Evolutionary conservation across 2,797 vertebrate genomes (phyloP).

Genomic region (Danionella dracula): DNA sequence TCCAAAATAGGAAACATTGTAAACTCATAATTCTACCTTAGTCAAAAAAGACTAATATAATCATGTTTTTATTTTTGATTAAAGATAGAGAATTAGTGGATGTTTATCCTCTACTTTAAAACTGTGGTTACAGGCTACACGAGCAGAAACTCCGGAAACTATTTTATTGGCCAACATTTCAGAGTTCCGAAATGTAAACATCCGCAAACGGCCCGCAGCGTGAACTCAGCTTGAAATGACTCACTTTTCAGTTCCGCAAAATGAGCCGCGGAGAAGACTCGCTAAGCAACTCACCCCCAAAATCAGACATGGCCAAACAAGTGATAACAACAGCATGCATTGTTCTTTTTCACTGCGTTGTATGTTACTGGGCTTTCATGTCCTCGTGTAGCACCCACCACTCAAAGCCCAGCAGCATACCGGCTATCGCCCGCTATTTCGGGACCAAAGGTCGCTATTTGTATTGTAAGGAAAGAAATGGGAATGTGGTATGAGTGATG

Average conservation of each 20-base stretch:
- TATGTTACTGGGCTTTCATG: slow-evolving; percentile 5
- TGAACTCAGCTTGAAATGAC: not conserved
- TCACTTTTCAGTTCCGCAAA: slow-evolving; percentile 1
- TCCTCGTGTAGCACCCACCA: not conserved
- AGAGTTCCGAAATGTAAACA: not conserved
- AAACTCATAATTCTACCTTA: no score
- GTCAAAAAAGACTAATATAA: no score
- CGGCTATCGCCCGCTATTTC: slow-evolving; percentile 73
- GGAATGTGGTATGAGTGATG: no score
- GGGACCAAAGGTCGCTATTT: slow-evolving; percentile 85
- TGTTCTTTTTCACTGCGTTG: slow-evolving; percentile 1
- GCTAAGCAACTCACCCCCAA: not conserved
- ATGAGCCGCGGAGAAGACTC: not conserved
- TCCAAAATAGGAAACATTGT: no score
- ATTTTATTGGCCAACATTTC: slow-evolving; percentile 13
- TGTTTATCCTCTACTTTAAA: no score
- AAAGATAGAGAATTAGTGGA: no score
- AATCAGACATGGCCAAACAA: slow-evolving; percentile 14
- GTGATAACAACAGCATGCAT: not conserved
- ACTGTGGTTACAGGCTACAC: no score
- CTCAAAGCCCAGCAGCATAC: slow-evolving; percentile 32
- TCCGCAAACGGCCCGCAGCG: not conserved
- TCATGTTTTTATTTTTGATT: no score
- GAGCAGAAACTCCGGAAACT: not conserved
- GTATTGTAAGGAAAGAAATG: no score